Conservation (phyloP, 2,113 vertebrate species). For the Channa maculata region DNA sequence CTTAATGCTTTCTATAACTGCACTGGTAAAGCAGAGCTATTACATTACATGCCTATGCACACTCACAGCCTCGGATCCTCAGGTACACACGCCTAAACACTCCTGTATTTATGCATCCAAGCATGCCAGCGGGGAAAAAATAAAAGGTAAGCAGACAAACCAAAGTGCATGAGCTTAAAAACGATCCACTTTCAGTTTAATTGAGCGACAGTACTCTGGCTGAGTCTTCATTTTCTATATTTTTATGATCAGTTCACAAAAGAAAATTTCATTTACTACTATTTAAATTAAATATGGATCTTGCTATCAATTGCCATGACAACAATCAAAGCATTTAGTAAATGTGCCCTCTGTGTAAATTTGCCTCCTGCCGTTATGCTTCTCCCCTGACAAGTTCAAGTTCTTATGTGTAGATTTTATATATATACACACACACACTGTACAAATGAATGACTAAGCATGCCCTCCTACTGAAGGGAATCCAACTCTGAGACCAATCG, state of each 20-base stretch:
- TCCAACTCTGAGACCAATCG: not conserved
- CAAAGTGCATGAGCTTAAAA: conserved; percentile 7
- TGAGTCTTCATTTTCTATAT: conserved; percentile 13
- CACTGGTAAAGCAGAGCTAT: conserved; percentile 38
- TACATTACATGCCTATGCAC: conserved; percentile 51
- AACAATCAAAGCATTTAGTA: conserved; percentile 11
- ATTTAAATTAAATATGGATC: no score
- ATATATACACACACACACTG: not conserved
- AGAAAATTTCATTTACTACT: no score
- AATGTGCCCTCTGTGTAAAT: not conserved
- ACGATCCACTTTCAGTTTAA: conserved; percentile 17
- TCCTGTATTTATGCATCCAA: not conserved
- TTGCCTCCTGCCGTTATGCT: not conserved
- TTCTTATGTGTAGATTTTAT: not conserved
- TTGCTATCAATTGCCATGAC: conserved; percentile 11
- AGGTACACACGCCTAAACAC: conserved; percentile 25
- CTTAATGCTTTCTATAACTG: conserved; percentile 61
- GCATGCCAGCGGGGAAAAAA: conserved; percentile 16
- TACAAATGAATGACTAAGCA: not conserved
- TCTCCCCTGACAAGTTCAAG: not conserved
- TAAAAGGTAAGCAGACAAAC: conserved; percentile 10
- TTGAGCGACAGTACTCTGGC: not conserved
- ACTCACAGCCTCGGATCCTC: conserved; percentile 24
- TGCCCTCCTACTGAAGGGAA: conserved; percentile 1
- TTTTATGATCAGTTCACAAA: conserved; percentile 13